Conservation (phyloP, 2,113 vertebrate genomes). For the Egretta garzetta region DNA sequence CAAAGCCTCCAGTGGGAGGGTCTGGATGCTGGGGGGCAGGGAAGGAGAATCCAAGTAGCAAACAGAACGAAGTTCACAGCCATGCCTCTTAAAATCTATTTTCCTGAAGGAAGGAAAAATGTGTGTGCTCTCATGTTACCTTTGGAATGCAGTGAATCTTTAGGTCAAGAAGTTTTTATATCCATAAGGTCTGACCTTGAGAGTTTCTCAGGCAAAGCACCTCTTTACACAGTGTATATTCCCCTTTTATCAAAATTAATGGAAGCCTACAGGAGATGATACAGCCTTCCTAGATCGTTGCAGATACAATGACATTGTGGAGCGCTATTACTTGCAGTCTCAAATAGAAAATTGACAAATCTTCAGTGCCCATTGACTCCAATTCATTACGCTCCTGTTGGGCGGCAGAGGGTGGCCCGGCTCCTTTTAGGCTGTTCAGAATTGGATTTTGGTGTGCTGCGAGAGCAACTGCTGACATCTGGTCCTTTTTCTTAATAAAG, state of each 20-base stretch:
- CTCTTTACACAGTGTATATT: background rate
- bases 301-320: background rate
- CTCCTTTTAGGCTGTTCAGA: background rate
- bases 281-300: background rate
- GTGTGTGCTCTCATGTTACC: rapidly evolving
- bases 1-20: background rate
- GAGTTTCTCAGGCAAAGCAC: background rate
- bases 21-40: no score
- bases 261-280: background rate
- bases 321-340: background rate
- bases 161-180: background rate
- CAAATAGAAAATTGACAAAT: background rate
- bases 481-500: background rate
- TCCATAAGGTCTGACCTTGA: background rate
- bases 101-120: background rate
- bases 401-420: background rate
- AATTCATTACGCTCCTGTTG: background rate
- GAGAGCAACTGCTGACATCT: background rate
- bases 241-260: constrained; percentile 41
- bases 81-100: background rate
- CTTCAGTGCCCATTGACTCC: background rate
- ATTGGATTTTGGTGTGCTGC: background rate
- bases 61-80: background rate
- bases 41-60: no score
- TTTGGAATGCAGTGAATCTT: background rate